phyloP scores from a whole-genome alignment of 1,140 invertebrate species.

The Paraescarpia echinospica region DNA sequence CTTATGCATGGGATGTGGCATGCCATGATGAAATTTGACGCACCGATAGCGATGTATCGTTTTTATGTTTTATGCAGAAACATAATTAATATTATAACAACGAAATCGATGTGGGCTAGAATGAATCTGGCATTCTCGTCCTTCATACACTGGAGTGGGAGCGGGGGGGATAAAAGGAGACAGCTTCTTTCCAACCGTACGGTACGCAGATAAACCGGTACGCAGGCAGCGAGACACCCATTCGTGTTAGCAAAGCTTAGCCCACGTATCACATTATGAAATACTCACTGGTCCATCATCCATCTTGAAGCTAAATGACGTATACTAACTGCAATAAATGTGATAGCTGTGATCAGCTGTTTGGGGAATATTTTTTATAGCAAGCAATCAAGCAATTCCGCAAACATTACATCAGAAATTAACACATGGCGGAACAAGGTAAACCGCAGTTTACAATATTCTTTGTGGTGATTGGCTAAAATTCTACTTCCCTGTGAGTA shows the following conservation, averaged over 20 bases:
- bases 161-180: too few relatives aligned
- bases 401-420: constrained; percentile 6
- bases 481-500: background rate
- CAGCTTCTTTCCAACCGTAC: too few relatives aligned
- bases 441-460: background rate
- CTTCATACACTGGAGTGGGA: too few relatives aligned
- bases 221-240: background rate
- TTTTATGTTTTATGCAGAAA: too few relatives aligned
- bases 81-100: too few relatives aligned
- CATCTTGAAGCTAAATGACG: background rate
- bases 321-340: background rate
- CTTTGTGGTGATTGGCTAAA: background rate
- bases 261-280: background rate
- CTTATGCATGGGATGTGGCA: too few relatives aligned
- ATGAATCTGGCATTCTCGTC: too few relatives aligned
- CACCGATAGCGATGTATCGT: too few relatives aligned
- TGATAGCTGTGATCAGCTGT: background rate
- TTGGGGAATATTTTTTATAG: too few relatives aligned
- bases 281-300: background rate
- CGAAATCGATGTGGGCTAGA: too few relatives aligned
- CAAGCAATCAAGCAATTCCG: background rate
- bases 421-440: background rate
- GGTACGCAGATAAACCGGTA: too few relatives aligned
- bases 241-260: background rate
- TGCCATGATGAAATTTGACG: too few relatives aligned